A percentile compares a stretch with the other conserved stretches of the same genome.
These are phyloP conservation scores for Zaprionus inermis DNA, from an alignment of 1,140 invertebrate genomes.

Conservation along the genomic window DNA sequence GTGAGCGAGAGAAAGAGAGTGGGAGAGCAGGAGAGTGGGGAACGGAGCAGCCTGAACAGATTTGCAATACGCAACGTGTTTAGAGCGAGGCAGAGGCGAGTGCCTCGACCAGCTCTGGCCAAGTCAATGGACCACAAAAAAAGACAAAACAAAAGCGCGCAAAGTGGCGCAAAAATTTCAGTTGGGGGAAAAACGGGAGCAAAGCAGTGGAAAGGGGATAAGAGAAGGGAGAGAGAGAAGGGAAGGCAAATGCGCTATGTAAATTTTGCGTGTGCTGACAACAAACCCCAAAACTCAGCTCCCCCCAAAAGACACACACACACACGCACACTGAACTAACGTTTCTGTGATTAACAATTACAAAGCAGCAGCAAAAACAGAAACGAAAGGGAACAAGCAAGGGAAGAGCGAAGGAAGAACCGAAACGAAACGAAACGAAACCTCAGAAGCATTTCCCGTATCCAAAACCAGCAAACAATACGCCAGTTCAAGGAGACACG, in stretches of 20 bases:
- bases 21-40: no score
- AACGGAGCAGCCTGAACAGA: constrained; percentile 14
- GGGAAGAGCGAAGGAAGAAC: neutral
- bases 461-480: constrained; percentile 37
- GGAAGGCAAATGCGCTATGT: constrained; percentile 38
- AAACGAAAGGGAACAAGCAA: constrained; percentile 2
- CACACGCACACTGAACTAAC: constrained; percentile 29
- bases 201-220: neutral
- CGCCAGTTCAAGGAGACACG: constrained; percentile 7
- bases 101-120: neutral
- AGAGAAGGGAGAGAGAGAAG: neutral
- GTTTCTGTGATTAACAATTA: constrained; percentile 78
- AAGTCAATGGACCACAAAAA: constrained; percentile 49
- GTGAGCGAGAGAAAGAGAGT: neutral
- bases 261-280: constrained; percentile 39
- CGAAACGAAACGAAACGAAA: constrained; percentile 22
- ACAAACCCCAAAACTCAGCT: constrained; percentile 24
- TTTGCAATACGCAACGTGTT: constrained; percentile 29
- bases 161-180: constrained; percentile 30
- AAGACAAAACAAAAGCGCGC: constrained; percentile 33
- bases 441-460: constrained; percentile 41
- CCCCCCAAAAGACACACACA: constrained; percentile 12
- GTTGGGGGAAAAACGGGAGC: neutral
- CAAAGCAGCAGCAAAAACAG: constrained; percentile 59
- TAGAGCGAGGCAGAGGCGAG: neutral